Evolutionary conservation across 2,888 invertebrate species (phyloP), one percentile per base, ranked within the genome.

Genomic region (Nesidiocoris tenuis): DNA sequence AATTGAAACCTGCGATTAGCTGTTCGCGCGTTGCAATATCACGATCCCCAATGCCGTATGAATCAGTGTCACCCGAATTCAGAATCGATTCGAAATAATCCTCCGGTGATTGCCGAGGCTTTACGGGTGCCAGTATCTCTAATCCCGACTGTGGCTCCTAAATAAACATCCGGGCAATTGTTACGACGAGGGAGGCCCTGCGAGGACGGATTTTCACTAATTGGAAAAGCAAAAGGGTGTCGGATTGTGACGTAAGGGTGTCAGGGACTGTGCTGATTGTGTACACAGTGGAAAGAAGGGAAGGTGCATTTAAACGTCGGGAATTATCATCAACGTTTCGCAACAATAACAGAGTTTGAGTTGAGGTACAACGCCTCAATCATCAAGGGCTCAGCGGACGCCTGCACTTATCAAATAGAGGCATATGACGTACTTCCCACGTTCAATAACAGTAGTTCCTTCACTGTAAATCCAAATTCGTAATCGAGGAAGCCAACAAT

Each of bases 121-220:
- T 66, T 66, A 19, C 54, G 9, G 17, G 66, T 54, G 55, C 12
- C 21, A 12, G 12, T 5, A 19, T 16, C 54, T 54, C 17, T 18
- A 39, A 55, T 66, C 66, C 66, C n/a, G 19, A 18, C 59, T 59
- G 17, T n/a, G 19, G 19, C 17, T 59, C 59, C 59, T 59, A 59
- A 59, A 59, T 59, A 59, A 59, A 59, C n/a, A 18, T 59, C 59
- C 59, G n/a, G 59, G n/a, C 59, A 59, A 59, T 59, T 18, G 19
- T n/a, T 5, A 16, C 3, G 17, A 59, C 5, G n/a, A 18, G 59
- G 59, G 19, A 59, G 59, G n/a, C 17, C 3, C 7, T 18, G 59
- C n/a, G n/a, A 59, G 19, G 59, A 59, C 3, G 59, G 59, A 59
- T n/a, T 5, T 5, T 59, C 59, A 39, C 18, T 59, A 59, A 59